These are phyloP conservation scores for Phania funesta DNA, from an alignment of 2,888 invertebrate species.

Conservation along the genomic window DNA sequence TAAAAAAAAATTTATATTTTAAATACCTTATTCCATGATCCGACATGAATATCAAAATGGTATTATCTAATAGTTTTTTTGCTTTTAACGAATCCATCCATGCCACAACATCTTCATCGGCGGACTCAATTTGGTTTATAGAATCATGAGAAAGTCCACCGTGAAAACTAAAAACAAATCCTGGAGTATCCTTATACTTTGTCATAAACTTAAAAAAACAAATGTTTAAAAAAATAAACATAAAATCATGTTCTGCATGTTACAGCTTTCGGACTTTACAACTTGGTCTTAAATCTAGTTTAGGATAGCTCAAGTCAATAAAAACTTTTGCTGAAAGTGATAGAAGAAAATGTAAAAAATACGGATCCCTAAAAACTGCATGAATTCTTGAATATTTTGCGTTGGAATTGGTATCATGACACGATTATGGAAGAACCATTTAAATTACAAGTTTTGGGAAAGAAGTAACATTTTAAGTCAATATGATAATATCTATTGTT, in stretches of 20 bases:
- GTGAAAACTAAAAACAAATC: slow-evolving; percentile 93
- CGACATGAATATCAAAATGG: slow-evolving; percentile 93
- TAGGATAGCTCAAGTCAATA: too few relatives aligned
- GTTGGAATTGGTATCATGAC: too few relatives aligned
- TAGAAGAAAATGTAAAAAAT: too few relatives aligned
- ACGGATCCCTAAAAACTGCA: too few relatives aligned
- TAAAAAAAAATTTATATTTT: neutral
- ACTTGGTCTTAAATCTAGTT: too few relatives aligned
- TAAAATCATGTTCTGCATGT: neutral
- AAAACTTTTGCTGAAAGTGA: too few relatives aligned
- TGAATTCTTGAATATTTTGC: too few relatives aligned
- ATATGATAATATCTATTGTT: too few relatives aligned
- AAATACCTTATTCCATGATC: slow-evolving; percentile 93
- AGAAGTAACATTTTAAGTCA: too few relatives aligned
- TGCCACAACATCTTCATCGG: slow-evolving; percentile 86
- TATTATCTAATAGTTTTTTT: slow-evolving; percentile 86
- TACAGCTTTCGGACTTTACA: too few relatives aligned
- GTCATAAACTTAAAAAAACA: slow-evolving; percentile 81
- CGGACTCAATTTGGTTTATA: slow-evolving; percentile 88
- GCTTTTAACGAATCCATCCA: slow-evolving; percentile 85
- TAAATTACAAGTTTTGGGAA: too few relatives aligned
- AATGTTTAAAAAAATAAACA: neutral
- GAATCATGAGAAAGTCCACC: slow-evolving; percentile 94
- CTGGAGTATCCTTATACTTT: slow-evolving; percentile 85
- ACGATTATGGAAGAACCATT: too few relatives aligned